These are phyloP conservation scores for Vollenhovia emeryi DNA, from an alignment of 1,140 invertebrate genomes.

Conservation along the genomic window DNA sequence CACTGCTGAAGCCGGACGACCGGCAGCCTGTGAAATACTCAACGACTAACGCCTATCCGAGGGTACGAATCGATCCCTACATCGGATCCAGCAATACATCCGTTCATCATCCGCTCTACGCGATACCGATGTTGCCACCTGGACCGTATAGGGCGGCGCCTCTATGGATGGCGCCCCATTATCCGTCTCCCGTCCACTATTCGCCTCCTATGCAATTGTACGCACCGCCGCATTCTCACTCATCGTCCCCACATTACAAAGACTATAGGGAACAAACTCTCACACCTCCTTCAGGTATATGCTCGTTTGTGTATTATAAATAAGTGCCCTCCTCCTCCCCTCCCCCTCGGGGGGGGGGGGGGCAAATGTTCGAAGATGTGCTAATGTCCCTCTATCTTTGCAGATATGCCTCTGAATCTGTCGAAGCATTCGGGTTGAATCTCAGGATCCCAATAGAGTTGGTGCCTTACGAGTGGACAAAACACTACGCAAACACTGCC, in stretches of 20 bases:
- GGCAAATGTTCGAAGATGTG: background rate
- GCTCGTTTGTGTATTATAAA: constrained; percentile 3
- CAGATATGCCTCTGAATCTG: constrained; percentile 85
- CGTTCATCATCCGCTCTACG: constrained; percentile 82
- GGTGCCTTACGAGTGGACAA: constrained; percentile 84
- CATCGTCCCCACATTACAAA: constrained; percentile 83
- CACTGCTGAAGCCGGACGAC: constrained; percentile 83
- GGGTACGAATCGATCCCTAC: constrained; percentile 80
- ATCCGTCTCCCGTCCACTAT: constrained; percentile 85
- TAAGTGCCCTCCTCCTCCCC: no score
- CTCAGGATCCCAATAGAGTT: constrained; percentile 83
- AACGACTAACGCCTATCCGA: constrained; percentile 79
- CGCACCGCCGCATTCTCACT: constrained; percentile 80
- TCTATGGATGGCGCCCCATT: constrained; percentile 84
- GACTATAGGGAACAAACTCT: constrained; percentile 85
- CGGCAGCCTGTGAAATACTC: constrained; percentile 82
- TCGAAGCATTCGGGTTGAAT: constrained; percentile 86
- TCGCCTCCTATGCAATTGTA: constrained; percentile 82
- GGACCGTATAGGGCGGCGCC: constrained; percentile 84
- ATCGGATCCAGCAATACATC: constrained; percentile 77
- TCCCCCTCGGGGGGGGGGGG: no score
- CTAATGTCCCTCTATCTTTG: constrained; percentile 39
- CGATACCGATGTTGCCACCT: constrained; percentile 82
- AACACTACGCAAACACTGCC: constrained; percentile 82
- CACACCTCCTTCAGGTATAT: constrained; percentile 84